These are phyloP conservation scores for Eupithecia inturbata DNA, from an alignment of 2,888 invertebrate species.

Conservation along the genomic window DNA sequence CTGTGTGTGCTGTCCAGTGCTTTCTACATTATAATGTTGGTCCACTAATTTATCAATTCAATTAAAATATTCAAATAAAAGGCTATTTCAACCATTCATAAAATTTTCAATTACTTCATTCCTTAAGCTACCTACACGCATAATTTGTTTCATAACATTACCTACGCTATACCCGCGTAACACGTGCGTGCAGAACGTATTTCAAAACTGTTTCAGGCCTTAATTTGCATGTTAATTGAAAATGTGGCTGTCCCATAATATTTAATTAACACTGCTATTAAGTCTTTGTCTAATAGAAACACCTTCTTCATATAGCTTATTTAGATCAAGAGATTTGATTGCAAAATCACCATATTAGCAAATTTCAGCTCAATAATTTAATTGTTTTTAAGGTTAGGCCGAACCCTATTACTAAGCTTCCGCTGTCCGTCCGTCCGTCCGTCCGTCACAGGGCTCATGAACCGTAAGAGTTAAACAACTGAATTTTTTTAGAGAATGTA, in stretches of 20 bases:
- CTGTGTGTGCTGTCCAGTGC: background rate
- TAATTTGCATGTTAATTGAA: conserved; percentile 7
- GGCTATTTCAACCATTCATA: background rate
- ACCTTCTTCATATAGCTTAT: background rate
- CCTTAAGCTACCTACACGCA: background rate
- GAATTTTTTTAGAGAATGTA: no score
- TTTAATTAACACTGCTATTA: background rate
- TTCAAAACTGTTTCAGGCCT: background rate
- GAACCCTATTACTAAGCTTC: no score
- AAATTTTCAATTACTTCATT: background rate
- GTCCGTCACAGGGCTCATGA: no score
- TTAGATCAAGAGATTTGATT: background rate
- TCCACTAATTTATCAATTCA: background rate
- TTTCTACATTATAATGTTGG: background rate
- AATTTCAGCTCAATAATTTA: background rate
- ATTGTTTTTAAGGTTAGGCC: no score
- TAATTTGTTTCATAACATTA: background rate
- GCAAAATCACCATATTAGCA: background rate
- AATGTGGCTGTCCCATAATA: background rate
- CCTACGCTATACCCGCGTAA: background rate
- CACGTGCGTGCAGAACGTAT: background rate
- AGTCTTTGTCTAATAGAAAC: background rate
- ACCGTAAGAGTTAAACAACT: no score
- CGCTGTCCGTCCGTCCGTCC: no score
- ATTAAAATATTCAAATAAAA: background rate